A percentile compares a stretch with the other conserved stretches of the same genome.
Evolutionary conservation across 2,888 invertebrate species (phyloP).

Genomic region (Osmoderma eremita): DNA sequence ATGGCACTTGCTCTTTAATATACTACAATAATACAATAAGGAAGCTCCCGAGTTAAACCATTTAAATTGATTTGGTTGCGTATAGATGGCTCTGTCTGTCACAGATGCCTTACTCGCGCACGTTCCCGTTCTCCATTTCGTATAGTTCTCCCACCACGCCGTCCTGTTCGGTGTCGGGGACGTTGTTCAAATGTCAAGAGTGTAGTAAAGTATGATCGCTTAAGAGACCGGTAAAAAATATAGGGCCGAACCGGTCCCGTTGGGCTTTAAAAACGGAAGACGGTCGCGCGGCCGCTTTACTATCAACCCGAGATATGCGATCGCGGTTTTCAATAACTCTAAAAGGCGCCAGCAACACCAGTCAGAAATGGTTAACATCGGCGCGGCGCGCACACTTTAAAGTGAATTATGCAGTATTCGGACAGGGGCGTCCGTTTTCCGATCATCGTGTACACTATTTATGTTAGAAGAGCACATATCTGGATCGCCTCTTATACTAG

Average conservation of each 20-base stretch:
- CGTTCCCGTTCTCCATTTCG: constrained; percentile 9
- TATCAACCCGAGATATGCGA: constrained; percentile 61
- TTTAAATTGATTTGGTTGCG: no score
- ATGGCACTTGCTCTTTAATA: no score
- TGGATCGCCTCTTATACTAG: no score
- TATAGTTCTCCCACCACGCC: constrained; percentile 2
- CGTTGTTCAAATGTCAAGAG: constrained; percentile 37
- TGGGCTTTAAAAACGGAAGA: constrained; percentile 42
- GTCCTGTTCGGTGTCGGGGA: constrained; percentile 15
- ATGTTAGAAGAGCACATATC: no score
- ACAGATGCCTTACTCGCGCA: no score
- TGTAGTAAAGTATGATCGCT: constrained; percentile 44
- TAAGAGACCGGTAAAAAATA: constrained; percentile 39
- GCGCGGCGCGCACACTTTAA: constrained; percentile 23
- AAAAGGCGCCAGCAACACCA: constrained; percentile 56
- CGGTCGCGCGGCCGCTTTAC: constrained; percentile 54
- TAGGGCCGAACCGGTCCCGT: constrained; percentile 33
- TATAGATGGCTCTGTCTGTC: constrained; percentile 8
- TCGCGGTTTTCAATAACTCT: constrained; percentile 63
- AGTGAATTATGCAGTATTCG: constrained; percentile 35
- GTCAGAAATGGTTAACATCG: constrained; percentile 21
- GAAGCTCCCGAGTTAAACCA: no score
- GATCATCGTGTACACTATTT: no score
- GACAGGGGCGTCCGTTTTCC: constrained; percentile 20
- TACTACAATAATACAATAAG: no score